Conservation (phyloP, 1,140 invertebrate genomes). For the Trypoxylus dichotomus region DNA sequence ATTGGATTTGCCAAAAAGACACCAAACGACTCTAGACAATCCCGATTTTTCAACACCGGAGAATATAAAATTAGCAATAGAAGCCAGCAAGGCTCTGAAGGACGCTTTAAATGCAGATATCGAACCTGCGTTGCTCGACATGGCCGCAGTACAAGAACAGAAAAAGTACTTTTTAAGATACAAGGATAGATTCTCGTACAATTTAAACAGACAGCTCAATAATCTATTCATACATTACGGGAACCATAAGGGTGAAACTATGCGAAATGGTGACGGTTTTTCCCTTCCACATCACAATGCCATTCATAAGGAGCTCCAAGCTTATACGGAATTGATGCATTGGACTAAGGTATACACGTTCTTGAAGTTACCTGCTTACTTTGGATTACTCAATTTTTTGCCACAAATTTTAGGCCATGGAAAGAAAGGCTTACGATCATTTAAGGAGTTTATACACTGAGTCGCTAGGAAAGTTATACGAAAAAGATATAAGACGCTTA, state of each 20-base stretch:
- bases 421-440: slow-evolving; percentile 77
- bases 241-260: slow-evolving; percentile 57
- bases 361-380: neutral
- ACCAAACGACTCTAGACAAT: slow-evolving; percentile 65
- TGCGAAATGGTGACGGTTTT: slow-evolving; percentile 60
- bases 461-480: slow-evolving; percentile 81
- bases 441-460: slow-evolving; percentile 80
- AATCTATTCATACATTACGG: slow-evolving; percentile 92
- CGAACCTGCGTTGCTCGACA: slow-evolving; percentile 65
- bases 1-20: slow-evolving; percentile 72
- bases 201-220: slow-evolving; percentile 84
- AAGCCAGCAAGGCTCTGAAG: slow-evolving; percentile 78
- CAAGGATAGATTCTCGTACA: slow-evolving; percentile 80
- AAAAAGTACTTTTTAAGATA: slow-evolving; percentile 82
- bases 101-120: slow-evolving; percentile 75
- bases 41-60: slow-evolving; percentile 66
- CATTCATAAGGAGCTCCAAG: slow-evolving; percentile 80
- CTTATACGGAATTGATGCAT: slow-evolving; percentile 88
- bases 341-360: slow-evolving; percentile 62
- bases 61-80: slow-evolving; percentile 75
- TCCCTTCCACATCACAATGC: slow-evolving; percentile 73
- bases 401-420: slow-evolving; percentile 64
- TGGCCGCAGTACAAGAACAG: slow-evolving; percentile 87
- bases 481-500: slow-evolving; percentile 68
- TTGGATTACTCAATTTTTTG: slow-evolving; percentile 72